Conservation (phyloP, 2,113 vertebrate species). For the Platichthys flesus region DNA sequence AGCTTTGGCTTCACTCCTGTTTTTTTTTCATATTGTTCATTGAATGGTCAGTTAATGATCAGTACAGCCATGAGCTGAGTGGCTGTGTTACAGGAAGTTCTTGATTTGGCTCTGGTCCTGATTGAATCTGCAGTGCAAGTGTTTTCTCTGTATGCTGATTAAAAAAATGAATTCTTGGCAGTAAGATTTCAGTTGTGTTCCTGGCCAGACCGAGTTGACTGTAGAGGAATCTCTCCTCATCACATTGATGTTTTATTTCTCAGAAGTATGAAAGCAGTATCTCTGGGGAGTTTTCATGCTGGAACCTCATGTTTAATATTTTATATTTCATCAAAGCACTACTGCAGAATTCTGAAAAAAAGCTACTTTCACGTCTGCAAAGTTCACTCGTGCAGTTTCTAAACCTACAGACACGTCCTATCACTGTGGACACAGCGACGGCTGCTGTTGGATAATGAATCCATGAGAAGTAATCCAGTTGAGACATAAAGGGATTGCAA, state of each 20-base stretch:
- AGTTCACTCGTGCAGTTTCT: constrained; percentile 19
- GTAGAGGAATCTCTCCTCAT: constrained; percentile 18
- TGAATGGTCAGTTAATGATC: no score
- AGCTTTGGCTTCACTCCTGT: no score
- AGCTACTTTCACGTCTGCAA: no score
- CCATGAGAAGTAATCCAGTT: constrained; percentile 50
- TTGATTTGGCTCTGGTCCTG: constrained; percentile 33
- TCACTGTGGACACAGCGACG: constrained; percentile 10
- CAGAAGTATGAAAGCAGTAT: constrained; percentile 25
- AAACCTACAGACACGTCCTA: constrained; percentile 28
- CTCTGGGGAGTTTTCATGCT: constrained; percentile 18
- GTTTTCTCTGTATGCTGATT: constrained; percentile 7
- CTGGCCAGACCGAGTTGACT: constrained; percentile 1
- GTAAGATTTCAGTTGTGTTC: constrained; percentile 17
- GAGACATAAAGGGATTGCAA: constrained; percentile 54
- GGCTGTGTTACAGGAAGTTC: background rate
- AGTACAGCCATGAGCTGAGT: background rate
- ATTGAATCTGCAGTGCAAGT: background rate
- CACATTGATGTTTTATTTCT: constrained; percentile 31
- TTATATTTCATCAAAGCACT: constrained; percentile 42
- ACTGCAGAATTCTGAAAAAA: constrained; percentile 4
- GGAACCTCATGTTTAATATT: constrained; percentile 14
- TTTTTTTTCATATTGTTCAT: no score
- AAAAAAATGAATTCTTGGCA: background rate
- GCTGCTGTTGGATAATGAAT: constrained; percentile 33